A percentile compares a stretch with the other conserved stretches of the same genome.
Evolutionary conservation across 2,797 vertebrate genomes (phyloP).

Genomic region (Calcarius lapponicus): DNA sequence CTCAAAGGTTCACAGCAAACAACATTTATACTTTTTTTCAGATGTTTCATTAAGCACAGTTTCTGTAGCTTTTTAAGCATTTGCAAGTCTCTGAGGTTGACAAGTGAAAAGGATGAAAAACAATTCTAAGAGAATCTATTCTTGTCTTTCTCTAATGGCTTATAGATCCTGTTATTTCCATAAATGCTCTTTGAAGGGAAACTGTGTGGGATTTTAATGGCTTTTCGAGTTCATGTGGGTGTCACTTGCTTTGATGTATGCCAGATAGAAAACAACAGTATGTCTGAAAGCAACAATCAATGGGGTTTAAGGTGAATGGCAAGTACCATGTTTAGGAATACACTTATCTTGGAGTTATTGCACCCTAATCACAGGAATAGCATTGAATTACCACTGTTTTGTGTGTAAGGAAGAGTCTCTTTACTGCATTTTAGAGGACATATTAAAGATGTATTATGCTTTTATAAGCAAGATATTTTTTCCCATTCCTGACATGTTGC

Average conservation of each 20-base stretch:
- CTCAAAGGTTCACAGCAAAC: background rate
- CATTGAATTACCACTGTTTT: background rate
- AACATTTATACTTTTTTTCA: background rate
- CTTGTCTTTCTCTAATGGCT: conserved; percentile 46
- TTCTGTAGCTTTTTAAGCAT: background rate
- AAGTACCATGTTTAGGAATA: background rate
- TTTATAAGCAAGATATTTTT: background rate
- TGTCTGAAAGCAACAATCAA: background rate
- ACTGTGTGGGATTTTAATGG: conserved; percentile 46
- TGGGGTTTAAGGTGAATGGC: background rate
- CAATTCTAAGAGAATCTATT: conserved; percentile 20
- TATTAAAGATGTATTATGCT: background rate
- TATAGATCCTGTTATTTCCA: conserved; percentile 54
- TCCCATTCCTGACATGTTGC: background rate
- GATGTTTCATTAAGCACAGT: background rate
- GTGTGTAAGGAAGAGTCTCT: background rate
- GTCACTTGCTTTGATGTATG: conserved; percentile 32
- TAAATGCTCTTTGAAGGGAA: conserved; percentile 55
- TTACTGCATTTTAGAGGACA: background rate
- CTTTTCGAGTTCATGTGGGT: background rate
- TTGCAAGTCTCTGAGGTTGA: background rate
- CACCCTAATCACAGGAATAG: background rate
- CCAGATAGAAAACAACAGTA: background rate
- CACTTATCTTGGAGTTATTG: background rate
- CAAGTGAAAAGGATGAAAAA: conserved; percentile 8